Evolutionary conservation across 2,888 invertebrate species (phyloP), one percentile per base, ranked within the genome.

Genomic region (Zele albiditarsus): DNA sequence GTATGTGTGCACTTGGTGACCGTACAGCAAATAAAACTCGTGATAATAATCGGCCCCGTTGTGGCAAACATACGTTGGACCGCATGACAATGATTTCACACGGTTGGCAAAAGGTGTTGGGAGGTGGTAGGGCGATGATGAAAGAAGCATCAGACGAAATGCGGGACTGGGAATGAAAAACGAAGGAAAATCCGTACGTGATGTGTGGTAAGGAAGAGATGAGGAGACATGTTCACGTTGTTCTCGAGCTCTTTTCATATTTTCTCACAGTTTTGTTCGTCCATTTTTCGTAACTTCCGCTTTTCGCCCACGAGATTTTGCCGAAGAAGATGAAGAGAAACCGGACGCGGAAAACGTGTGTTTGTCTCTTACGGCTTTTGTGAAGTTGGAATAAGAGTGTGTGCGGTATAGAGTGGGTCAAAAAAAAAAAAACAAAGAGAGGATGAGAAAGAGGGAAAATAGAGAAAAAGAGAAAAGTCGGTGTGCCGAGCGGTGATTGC

Each of bases 11-110:
- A 74, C 74, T 75, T 31, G 62, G 31, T 38, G 60, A 46, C 60
- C 71, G 74, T 76, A 79, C 73, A 46, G 46, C n/a, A 46, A 46
- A 46, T n/a, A 46, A 46, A n/a, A 74, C 77, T 66, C 70, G 73
- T 72, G 80, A 81, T 82, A 80, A 82, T 84, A 82, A 82, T 84
- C 79, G 82, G 46, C 76, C 60, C 68, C 23, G 31, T 28, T 14
- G 46, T 46, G 62, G 62, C 28, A 68, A 68, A 62, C 73, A 68
- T 60, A 27, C 62, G 28, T 46, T 57, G 31, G 42, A 63, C 66
- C 71, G 68, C 68, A 76, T 78, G 73, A 77, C 79, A 79, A 80
- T 74, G 49, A 58, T 63, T 74, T 53, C 53, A 63, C 49, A 20
- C 16, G 28, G 28, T 10, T 14, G 14, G 23, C 0, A 14, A 12